Evolutionary conservation across 2,888 invertebrate species (phyloP), one percentile per base, ranked within the genome.

Genomic region (Germaria angustata): DNA sequence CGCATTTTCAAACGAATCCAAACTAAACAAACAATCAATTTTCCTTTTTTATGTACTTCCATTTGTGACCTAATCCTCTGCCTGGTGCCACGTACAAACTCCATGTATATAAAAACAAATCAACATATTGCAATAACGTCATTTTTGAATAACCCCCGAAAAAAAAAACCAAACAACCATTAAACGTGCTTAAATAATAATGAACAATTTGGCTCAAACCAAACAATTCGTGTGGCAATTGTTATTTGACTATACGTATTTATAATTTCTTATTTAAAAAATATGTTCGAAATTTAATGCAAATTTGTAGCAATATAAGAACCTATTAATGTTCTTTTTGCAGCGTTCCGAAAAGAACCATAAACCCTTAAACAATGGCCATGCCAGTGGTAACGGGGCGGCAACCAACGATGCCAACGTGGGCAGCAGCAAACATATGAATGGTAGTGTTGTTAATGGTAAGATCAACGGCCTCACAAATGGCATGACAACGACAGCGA

Each of bases 261-360:
- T n/a, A n/a, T n/a, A n/a, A n/a, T n/a, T n/a, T n/a, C n/a, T n/a
- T n/a, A n/a, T n/a, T n/a, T n/a, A n/a, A n/a, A n/a, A n/a, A n/a
- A n/a, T n/a, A n/a, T n/a, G n/a, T n/a, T n/a, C n/a, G n/a, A n/a
- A n/a, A n/a, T n/a, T n/a, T n/a, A n/a, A n/a, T n/a, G n/a, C n/a
- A n/a, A n/a, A 11, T 49, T 2, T 59, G 76, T 84, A 87, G 87
- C 85, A 87, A 85, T 86, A 87, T 80, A 87, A 87, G 85, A 87
- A 87, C 69, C 81, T 87, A 79, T 85, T 87, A 80, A 87, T 87
- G 87, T 87, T 87, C 86, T 86, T 87, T 76, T 86, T 87, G 83
- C 87, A 87, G 84, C 87, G 86, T 65, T 86, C 86, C 51, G 85
- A 86, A 41, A 87, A 87, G 72, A 72, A 72, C 51, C 83, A 83